Evolutionary conservation across 1,140 invertebrate species (phyloP).

Genomic region (Bombus superbus): DNA sequence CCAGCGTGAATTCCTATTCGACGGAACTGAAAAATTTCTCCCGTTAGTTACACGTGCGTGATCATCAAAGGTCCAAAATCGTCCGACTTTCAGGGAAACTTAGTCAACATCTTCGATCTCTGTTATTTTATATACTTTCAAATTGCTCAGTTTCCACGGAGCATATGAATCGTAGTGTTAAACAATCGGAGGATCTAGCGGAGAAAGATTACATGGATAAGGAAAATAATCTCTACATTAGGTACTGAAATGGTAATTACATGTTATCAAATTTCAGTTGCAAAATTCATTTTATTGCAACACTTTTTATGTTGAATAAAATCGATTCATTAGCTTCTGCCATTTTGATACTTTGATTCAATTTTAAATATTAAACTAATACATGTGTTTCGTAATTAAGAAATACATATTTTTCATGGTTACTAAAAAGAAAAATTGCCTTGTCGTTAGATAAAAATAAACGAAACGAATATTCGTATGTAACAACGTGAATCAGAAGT

Average conservation of each 20-base stretch:
- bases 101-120: not conserved
- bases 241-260: no score
- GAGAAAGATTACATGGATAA: not conserved
- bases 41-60: conserved; percentile 1
- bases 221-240: not conserved
- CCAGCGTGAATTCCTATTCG: conserved; percentile 49
- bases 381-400: no score
- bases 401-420: no score
- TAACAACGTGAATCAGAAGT: not conserved
- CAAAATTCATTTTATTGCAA: no score
- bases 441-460: not conserved
- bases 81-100: not conserved
- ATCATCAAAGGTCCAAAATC: not conserved
- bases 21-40: conserved; percentile 56
- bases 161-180: not conserved
- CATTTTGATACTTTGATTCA: no score
- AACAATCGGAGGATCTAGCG: no score
- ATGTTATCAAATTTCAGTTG: no score
- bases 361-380: no score
- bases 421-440: no score
- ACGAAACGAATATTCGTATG: not conserved
- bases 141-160: not conserved
- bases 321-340: no score
- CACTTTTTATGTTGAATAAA: no score
- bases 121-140: not conserved